Evolutionary conservation across 2,888 invertebrate species (phyloP).

Genomic region (Bhutanitis thaidina): DNA sequence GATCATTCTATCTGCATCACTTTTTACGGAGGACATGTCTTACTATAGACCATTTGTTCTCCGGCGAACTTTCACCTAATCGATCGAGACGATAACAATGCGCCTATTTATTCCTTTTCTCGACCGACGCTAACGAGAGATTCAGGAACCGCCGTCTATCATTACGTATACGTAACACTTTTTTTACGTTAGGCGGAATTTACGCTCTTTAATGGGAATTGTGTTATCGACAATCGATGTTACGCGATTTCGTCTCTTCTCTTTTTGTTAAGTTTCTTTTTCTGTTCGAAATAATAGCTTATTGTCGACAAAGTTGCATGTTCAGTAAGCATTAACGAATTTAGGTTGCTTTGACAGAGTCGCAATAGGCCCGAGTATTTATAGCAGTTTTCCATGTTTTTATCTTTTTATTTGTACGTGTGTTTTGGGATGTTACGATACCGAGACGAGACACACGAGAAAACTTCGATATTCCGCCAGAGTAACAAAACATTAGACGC

Average conservation of each 20-base stretch:
- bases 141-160: constrained; percentile 43
- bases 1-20: constrained; percentile 20
- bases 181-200: constrained; percentile 26
- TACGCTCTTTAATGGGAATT: constrained; percentile 30
- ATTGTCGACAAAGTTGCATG: constrained; percentile 31
- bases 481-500: constrained; percentile 7
- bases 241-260: constrained; percentile 3
- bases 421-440: neutral
- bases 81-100: constrained; percentile 52
- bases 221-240: constrained; percentile 26
- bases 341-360: constrained; percentile 6
- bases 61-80: constrained; percentile 66
- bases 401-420: neutral
- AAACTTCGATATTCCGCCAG: constrained; percentile 6
- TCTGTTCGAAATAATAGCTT: neutral
- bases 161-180: constrained; percentile 26
- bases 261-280: neutral
- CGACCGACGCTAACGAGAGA: constrained; percentile 40
- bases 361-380: neutral
- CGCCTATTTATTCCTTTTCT: constrained; percentile 33
- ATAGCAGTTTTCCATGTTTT: neutral
- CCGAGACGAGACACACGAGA: neutral
- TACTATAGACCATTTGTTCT: constrained; percentile 26
- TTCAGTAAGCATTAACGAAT: constrained; percentile 12
- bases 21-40: constrained; percentile 30